phyloP scores from a whole-genome alignment of 2,797 vertebrate species.

The Eutrigla gurnardus region DNA sequence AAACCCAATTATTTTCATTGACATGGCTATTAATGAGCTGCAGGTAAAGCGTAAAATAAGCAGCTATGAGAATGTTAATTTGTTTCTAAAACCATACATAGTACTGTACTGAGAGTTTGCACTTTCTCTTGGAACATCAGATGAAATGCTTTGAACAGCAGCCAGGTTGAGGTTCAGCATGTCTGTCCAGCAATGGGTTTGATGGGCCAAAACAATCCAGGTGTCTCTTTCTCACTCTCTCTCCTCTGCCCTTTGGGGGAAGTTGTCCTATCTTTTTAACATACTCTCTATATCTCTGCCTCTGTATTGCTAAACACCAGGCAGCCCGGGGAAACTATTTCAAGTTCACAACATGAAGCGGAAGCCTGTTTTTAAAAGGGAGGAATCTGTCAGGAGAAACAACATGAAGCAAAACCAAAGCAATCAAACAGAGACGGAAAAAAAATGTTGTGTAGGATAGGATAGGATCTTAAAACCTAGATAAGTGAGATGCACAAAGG shows the following conservation, averaged over 20 bases:
- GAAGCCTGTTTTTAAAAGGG: conserved; percentile 10
- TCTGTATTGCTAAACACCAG: conserved; percentile 12
- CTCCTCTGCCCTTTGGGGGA: not conserved
- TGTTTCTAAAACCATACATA: not conserved
- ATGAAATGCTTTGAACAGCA: conserved; percentile 1
- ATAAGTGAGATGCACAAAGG: not conserved
- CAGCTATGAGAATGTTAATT: not conserved
- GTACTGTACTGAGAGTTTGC: not conserved
- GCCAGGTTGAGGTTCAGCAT: not conserved
- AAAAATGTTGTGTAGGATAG: not conserved
- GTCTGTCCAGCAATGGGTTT: not conserved
- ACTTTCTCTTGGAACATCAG: conserved; percentile 3
- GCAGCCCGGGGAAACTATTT: conserved; percentile 17
- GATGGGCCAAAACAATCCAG: not conserved
- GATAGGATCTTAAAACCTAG: not conserved
- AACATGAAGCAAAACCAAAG: conserved; percentile 6
- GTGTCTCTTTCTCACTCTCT: not conserved
- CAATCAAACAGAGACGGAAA: not conserved
- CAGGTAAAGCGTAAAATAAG: not conserved
- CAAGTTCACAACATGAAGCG: conserved; percentile 21
- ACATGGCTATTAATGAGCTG: not conserved
- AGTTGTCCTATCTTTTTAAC: conserved; percentile 9
- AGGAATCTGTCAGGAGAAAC: conserved; percentile 6
- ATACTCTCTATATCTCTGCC: conserved; percentile 3
- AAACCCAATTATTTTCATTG: not conserved